Evolutionary conservation across 2,797 vertebrate species (phyloP).

Genomic region (Margarornis squamiger): DNA sequence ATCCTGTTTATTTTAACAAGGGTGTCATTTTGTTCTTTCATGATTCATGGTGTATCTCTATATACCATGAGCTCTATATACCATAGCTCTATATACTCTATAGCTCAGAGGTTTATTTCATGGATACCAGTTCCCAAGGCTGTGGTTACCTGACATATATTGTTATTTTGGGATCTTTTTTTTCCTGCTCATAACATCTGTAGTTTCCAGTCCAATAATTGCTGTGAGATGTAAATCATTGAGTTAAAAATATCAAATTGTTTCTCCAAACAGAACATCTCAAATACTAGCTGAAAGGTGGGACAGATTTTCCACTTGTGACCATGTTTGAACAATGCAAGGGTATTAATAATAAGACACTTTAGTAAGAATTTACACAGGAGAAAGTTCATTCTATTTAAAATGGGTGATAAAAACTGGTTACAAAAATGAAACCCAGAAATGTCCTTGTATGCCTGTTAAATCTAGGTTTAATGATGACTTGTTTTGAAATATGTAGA

Average conservation of each 20-base stretch:
- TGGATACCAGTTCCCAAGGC: not conserved
- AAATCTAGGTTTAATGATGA: conserved; percentile 1
- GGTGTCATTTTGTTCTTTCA: not conserved
- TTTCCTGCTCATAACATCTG: not conserved
- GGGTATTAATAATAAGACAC: not conserved
- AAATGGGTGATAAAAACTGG: not conserved
- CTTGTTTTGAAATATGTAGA: conserved; percentile 15
- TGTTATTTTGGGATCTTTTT: not conserved
- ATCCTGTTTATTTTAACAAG: not conserved
- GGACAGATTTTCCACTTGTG: not conserved
- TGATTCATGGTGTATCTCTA: not conserved
- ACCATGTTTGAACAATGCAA: not conserved
- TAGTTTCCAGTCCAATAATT: not conserved
- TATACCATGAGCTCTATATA: not conserved
- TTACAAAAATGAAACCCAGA: conserved; percentile 27
- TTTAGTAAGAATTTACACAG: not conserved
- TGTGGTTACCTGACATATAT: not conserved
- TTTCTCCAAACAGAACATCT: not conserved
- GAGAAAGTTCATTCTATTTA: not conserved
- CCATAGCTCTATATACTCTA: not conserved
- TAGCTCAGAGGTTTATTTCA: not conserved
- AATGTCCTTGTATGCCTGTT: not conserved
- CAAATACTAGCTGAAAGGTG: not conserved
- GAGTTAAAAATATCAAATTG: not conserved
- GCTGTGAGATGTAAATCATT: not conserved